phyloP scores from a whole-genome alignment of 2,888 invertebrate genomes.

The Drosophila diplacantha region DNA sequence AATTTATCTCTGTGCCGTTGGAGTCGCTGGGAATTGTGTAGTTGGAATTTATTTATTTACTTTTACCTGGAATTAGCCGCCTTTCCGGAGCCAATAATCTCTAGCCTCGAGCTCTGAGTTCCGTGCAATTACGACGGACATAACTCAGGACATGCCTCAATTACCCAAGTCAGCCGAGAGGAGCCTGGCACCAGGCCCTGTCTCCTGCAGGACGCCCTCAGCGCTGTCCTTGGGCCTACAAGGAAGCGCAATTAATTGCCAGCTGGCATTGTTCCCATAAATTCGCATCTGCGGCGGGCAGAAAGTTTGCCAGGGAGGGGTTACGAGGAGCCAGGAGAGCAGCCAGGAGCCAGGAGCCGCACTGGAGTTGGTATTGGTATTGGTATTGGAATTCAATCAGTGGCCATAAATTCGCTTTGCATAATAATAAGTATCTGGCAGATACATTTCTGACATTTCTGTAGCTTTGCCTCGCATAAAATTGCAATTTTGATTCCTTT shows the following conservation, averaged over 20 bases:
- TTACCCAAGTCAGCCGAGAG: slow-evolving; percentile 51
- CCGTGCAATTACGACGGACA: slow-evolving; percentile 15
- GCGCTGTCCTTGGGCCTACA: slow-evolving; percentile 16
- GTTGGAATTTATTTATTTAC: slow-evolving; percentile 3
- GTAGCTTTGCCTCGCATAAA: slow-evolving; percentile 43
- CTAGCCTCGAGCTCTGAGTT: not conserved
- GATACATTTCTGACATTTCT: slow-evolving; percentile 51
- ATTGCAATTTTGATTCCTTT: slow-evolving; percentile 63
- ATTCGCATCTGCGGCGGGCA: slow-evolving; percentile 39
- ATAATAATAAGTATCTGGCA: slow-evolving; percentile 43
- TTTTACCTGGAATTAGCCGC: not conserved
- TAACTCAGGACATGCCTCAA: slow-evolving; percentile 55
- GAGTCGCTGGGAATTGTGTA: too few relatives aligned
- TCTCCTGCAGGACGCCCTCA: not conserved
- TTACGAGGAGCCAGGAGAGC: not conserved
- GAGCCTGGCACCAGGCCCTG: not conserved
- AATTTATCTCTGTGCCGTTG: not conserved
- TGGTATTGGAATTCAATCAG: slow-evolving; percentile 51
- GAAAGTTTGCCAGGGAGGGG: not conserved
- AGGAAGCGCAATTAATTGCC: slow-evolving; percentile 59
- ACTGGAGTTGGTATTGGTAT: too few relatives aligned
- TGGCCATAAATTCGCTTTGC: slow-evolving; percentile 59
- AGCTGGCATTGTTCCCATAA: slow-evolving; percentile 53
- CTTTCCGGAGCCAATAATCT: slow-evolving; percentile 2
- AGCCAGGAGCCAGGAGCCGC: not conserved